Conservation (phyloP, 2,888 invertebrate species). For the Rotaria magnacalcarata region DNA sequence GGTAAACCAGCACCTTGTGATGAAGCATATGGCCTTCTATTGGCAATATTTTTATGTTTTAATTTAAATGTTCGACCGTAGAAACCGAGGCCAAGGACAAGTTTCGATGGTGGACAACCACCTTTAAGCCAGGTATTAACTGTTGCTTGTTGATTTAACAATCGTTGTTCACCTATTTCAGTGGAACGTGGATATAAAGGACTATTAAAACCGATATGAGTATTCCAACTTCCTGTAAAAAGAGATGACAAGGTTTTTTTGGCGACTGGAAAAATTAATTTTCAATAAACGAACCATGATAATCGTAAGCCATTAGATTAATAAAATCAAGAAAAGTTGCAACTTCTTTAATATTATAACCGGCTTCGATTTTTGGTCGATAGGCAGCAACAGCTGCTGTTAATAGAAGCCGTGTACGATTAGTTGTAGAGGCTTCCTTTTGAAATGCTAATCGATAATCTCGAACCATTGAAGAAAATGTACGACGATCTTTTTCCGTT, state of each 20-base stretch:
- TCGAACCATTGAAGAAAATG: slow-evolving; percentile 38
- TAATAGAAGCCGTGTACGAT: slow-evolving; percentile 42
- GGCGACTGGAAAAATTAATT: background rate
- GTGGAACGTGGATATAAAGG: slow-evolving; percentile 41
- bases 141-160: slow-evolving; percentile 39
- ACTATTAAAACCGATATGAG: slow-evolving; percentile 41
- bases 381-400: slow-evolving; percentile 46
- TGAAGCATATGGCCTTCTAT: slow-evolving; percentile 18
- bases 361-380: slow-evolving; percentile 43
- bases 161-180: slow-evolving; percentile 36
- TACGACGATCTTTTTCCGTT: background rate
- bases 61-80: slow-evolving; percentile 45
- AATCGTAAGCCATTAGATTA: slow-evolving; percentile 47
- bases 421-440: slow-evolving; percentile 41
- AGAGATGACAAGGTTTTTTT: background rate
- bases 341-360: slow-evolving; percentile 42
- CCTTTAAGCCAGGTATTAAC: slow-evolving; percentile 25
- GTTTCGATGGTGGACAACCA: slow-evolving; percentile 35
- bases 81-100: slow-evolving; percentile 41
- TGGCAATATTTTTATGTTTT: background rate
- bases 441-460: slow-evolving; percentile 46
- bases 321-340: slow-evolving; percentile 42
- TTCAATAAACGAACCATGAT: slow-evolving; percentile 37
- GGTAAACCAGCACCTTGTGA: slow-evolving; percentile 33
- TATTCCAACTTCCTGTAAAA: slow-evolving; percentile 41